These are phyloP conservation scores for Rhagium mordax DNA, from an alignment of 2,888 invertebrate genomes.

Conservation along the genomic window DNA sequence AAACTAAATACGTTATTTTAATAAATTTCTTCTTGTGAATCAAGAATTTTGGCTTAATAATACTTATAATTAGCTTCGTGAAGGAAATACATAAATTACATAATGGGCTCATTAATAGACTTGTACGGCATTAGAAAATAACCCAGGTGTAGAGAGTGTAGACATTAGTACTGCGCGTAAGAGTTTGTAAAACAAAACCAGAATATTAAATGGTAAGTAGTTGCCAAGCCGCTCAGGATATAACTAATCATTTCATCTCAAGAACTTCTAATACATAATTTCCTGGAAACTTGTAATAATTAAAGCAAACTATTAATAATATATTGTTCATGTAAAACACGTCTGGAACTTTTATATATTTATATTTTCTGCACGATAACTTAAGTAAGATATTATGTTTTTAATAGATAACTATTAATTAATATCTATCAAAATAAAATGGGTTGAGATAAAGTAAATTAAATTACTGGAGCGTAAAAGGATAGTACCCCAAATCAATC, in stretches of 20 bases:
- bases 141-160: background rate
- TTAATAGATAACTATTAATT: no score
- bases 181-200: conserved; percentile 26
- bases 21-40: background rate
- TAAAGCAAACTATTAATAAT: no score
- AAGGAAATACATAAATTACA: conserved; percentile 32
- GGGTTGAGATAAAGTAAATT: no score
- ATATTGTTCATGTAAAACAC: no score
- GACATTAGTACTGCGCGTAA: background rate
- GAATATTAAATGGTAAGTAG: conserved; percentile 12
- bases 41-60: conserved; percentile 9
- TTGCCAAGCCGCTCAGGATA: conserved; percentile 19
- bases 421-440: no score
- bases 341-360: no score
- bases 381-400: no score
- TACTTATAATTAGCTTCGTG: conserved; percentile 20
- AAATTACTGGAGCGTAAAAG: no score
- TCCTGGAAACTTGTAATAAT: conserved; percentile 23
- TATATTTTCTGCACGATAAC: no score
- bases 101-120: conserved; percentile 32
- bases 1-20: background rate
- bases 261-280: background rate
- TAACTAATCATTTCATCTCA: conserved; percentile 12
- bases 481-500: no score
- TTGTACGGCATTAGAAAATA: background rate